Evolutionary conservation across 2,888 invertebrate genomes (phyloP), one percentile per base, ranked within the genome.

Genomic region (Siphonodentalium dalli): DNA sequence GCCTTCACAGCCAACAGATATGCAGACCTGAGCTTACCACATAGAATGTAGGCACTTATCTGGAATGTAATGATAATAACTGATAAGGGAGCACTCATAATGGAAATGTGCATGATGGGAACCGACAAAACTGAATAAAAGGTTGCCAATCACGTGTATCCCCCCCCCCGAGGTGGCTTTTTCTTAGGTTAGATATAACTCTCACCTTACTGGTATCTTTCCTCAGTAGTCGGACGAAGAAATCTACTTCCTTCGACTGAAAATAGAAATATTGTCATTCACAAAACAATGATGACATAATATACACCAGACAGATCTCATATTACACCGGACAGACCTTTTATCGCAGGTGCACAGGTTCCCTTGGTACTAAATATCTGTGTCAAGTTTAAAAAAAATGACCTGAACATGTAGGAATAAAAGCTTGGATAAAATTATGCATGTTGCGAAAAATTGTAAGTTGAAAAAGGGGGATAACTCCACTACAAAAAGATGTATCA

Each of bases 1-100:
- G 88, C 84, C 62, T 77, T 74, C 27, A 80, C 78, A 0, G 82
- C 81, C 51, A 82, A 35, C 48, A 92, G 86, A 81, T 93, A 93
- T 0, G 93, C 94, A 42, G 90, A 89, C 80, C 92, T 91, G 31
- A 94, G 85, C 79, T 92, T 91, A 21, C 89, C 90, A 69, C 90
- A 89, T 58, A 88, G 87, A 28, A 94, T 89, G 78, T 90, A 90
- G 46, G 90, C 90, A 38, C 90, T 89, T 72, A 94, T 91, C 90
- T 91, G 66, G 9, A 68, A 63, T 40, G 87, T 3, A 47, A 42
- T 42, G 13, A 33, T 26, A 44, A 33, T 21, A 26, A 24, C 15
- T 2, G 27, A 37, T 4, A 35, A 26, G 11, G 23, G 41, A 21
- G 28, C 23, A 18, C n/a, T 15, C 13, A n/a, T n/a, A 27, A 37